Evolutionary conservation across 1,140 invertebrate species (phyloP), one percentile per base, ranked within the genome.

Genomic region (Brachionus plicatilis): DNA sequence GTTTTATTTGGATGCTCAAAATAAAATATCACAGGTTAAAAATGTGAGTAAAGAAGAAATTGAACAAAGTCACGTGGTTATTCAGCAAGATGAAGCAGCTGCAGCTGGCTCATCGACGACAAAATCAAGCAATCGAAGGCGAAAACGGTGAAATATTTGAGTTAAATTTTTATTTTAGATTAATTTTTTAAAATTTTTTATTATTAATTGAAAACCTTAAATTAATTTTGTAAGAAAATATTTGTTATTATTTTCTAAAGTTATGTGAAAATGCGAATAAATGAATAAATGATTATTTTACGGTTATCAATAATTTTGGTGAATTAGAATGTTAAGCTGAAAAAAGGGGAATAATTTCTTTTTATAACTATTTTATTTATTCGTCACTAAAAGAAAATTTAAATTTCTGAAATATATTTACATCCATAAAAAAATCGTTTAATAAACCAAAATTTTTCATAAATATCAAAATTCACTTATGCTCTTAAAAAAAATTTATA

Each of bases 1-100:
- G 95, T 96, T 98, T 90, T 97, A 94, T 88, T 91, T 99, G 79
- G 95, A 98, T 86, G 95, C 95, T 9, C 93, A 94, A 87, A 91
- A 93, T 8, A 89, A 90, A 86, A 83, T 91, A 50, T 76, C 72
- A 12, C 43, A 76, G n/a, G 33, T 45, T 43, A 75, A 75, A 76
- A 14, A 76, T 50, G 72, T 76, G 0, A 76, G 20, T 47, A 76
- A 76, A 50, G 72, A 76, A 50, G 72, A 76, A 50, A 27, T 76
- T 6, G 72, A 76, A 11, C 72, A 76, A 50, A 76, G 72, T 76
- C 72, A 76, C 3, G 6, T 76, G 27, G 47, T 76, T 14, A 76
- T 76, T 7, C 72, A 76, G 50, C 72, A 76, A 50, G 72, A 76
- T 29, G 20, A 76, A 33, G 72, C 72, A 20, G 68, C 72, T 27